Evolutionary conservation across 2,888 invertebrate genomes (phyloP), one percentile per base, ranked within the genome.

Genomic region (Lamproptera curius): DNA sequence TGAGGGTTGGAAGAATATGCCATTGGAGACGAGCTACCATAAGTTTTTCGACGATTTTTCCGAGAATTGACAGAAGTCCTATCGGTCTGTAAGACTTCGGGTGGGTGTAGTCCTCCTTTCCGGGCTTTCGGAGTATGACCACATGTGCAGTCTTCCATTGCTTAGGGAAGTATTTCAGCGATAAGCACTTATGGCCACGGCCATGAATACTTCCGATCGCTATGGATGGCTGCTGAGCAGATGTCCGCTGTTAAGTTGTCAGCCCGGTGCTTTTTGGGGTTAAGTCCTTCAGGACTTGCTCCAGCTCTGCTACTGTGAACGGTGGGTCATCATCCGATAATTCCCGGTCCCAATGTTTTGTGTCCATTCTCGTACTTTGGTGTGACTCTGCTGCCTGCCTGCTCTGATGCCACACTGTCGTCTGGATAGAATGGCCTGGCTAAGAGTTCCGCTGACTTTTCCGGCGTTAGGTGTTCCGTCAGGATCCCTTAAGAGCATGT

Each of bases 201-300:
- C 2, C 10, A 28, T 6, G n/a, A 28, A 28, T n/a, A 28, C 28
- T 28, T 9, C 28, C 28, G 3, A 6, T 20, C 6, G 20, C 20
- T 5, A 6, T 20, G 3, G 3, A 58, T 53, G 6, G 54, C 54
- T 1, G 20, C 31, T 1, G 3, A 5, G 41, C 60, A 60, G 11
- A 63, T 62, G 40, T 62, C 61, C 0, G 58, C 48, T 1, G 61
- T 63, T 1, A 61, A 35, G 0, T 56, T 55, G 16, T 63, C 63
- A 0, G 0, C 57, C 61, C 0, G 61, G 59, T 4, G 63, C 59
- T 33, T 55, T 55, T 10, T 49, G 52, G 4, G 55, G 52, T 53
- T 3, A 45, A 26, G 2, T 33, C 23, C 6, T 11, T 17, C 0
- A 50, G n/a, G 4, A 48, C 50, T 8, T 1, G n/a, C 0, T 52